Conservation (phyloP, 2,797 vertebrate species). For the Periophthalmus magnuspinnatus region DNA sequence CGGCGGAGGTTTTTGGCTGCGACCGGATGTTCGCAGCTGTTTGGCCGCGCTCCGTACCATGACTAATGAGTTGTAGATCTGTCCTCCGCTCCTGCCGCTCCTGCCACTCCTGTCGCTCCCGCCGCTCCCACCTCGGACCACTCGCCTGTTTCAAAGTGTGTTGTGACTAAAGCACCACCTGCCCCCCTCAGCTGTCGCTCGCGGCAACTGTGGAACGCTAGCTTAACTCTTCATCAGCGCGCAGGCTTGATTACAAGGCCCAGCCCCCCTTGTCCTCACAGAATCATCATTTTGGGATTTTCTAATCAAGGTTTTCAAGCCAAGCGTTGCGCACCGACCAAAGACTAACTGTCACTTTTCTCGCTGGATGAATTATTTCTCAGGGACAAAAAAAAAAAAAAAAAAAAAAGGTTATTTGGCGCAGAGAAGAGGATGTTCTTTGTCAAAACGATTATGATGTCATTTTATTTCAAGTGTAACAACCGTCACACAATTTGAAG, state of each 20-base stretch:
- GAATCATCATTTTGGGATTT: neutral
- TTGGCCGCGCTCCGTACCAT: constrained; percentile 62
- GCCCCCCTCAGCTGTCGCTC: constrained; percentile 66
- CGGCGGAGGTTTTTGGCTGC: constrained; percentile 55
- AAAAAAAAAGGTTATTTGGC: neutral
- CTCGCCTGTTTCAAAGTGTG: constrained; percentile 68
- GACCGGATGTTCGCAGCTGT: constrained; percentile 69
- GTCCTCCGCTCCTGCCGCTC: constrained; percentile 46
- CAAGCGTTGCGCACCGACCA: neutral
- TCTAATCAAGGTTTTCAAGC: constrained; percentile 1
- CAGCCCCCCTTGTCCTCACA: neutral
- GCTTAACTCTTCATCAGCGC: constrained; percentile 37
- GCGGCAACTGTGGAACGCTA: constrained; percentile 45
- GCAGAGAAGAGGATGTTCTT: neutral
- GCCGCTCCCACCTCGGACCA: constrained; percentile 55
- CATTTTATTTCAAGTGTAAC: neutral
- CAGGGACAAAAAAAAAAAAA: neutral
- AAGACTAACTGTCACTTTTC: constrained; percentile 2
- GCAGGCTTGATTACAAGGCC: constrained; percentile 8
- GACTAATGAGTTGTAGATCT: constrained; percentile 70
- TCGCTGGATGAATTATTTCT: neutral
- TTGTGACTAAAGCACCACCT: constrained; percentile 65
- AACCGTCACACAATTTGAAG: neutral
- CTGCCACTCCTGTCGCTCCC: constrained; percentile 15
- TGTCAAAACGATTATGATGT: neutral